These are phyloP conservation scores for Heliornis fulica DNA, from an alignment of 2,113 vertebrate species.

Conservation along the genomic window DNA sequence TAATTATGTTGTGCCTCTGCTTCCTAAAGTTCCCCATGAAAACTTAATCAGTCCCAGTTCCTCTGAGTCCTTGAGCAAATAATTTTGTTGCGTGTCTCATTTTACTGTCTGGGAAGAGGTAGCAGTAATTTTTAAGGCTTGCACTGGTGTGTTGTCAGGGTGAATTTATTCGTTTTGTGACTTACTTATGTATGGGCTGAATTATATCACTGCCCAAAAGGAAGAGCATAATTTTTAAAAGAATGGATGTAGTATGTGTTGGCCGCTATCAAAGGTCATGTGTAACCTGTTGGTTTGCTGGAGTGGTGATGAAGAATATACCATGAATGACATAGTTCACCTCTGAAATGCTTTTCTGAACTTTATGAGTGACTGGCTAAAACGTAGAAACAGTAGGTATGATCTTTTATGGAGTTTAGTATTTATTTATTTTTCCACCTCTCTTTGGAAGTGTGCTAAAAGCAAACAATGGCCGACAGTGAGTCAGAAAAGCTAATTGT, in stretches of 20 bases:
- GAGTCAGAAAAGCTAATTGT: not conserved
- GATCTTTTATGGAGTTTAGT: not conserved
- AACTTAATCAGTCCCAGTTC: not conserved
- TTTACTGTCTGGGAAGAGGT: not conserved
- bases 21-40: not conserved
- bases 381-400: not conserved
- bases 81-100: not conserved
- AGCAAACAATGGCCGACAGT: not conserved
- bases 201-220: not conserved
- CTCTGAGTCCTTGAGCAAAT: not conserved
- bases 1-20: not conserved
- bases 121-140: not conserved
- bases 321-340: not conserved
- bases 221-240: not conserved
- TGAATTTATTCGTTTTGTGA: not conserved
- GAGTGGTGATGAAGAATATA: not conserved
- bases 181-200: not conserved
- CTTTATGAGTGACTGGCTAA: not conserved
- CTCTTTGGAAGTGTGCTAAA: not conserved
- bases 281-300: not conserved
- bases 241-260: not conserved
- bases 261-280: not conserved
- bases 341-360: not conserved
- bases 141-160: not conserved
- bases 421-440: conserved; percentile 2